phyloP scores from a whole-genome alignment of 2,888 invertebrate species.

The Cyclophora punctaria region DNA sequence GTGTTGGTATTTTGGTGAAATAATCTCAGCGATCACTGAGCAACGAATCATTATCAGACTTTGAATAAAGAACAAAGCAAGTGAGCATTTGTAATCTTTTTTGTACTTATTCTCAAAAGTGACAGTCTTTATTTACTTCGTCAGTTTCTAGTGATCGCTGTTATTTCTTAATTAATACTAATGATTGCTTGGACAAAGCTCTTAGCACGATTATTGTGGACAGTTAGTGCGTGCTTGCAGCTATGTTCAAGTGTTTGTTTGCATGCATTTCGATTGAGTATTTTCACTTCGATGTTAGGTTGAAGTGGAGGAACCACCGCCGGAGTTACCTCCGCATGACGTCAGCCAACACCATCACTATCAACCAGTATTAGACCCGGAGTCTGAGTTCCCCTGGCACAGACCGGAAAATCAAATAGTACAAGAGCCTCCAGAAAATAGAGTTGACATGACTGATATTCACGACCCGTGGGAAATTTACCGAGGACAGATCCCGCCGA shows the following conservation, averaged over 20 bases:
- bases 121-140: no score
- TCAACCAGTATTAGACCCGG: constrained; percentile 50
- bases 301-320: constrained; percentile 41
- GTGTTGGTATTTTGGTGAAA: constrained; percentile 75
- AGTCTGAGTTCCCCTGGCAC: constrained; percentile 69
- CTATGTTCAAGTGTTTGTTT: constrained; percentile 58
- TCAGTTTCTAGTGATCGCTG: no score
- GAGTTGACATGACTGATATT: constrained; percentile 43
- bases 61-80: no score
- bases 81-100: no score
- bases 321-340: constrained; percentile 40
- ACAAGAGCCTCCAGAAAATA: constrained; percentile 29
- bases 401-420: constrained; percentile 43
- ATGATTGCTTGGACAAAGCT: constrained; percentile 57
- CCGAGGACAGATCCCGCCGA: constrained; percentile 65
- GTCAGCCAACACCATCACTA: constrained; percentile 43
- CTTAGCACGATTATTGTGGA: constrained; percentile 34
- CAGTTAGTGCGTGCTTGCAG: constrained; percentile 45
- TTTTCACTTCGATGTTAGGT: constrained; percentile 67
- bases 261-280: constrained; percentile 65
- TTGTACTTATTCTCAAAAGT: no score
- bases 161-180: constrained; percentile 23
- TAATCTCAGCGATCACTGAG: constrained; percentile 34
- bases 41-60: no score
- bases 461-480: constrained; percentile 86